Evolutionary conservation across 2,113 vertebrate genomes (phyloP), one percentile per base, ranked within the genome.

Genomic region (Dolichotis patagonum): DNA sequence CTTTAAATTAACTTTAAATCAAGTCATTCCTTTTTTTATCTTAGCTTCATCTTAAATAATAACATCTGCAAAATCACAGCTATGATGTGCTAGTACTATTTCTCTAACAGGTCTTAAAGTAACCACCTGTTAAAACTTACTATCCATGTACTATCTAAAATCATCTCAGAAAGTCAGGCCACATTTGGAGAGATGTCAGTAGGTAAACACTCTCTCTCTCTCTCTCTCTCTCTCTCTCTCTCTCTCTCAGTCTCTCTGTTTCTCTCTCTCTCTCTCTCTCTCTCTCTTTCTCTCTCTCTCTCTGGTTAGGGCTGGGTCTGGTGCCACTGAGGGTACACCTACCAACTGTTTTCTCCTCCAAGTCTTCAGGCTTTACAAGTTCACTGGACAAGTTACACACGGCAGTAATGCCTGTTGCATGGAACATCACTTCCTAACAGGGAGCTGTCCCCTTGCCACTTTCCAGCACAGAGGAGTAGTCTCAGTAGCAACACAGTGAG

Each of bases 91-190:
- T 73, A 24, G 52, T n/a, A 62, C n/a, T 41, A n/a, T 84, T 63
- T 93, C 85, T 81, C 93, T 95, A 96, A 87, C 41, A 93, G 54
- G 43, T 80, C 95, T 95, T 93, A 89, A 95, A 86, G 94, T 85
- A 93, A 13, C 49, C 86, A 85, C 91, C 90, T 92, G 93, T 85
- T 77, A 88, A 82, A 78, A 92, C 32, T 67, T 38, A 30, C 75
- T 96, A 54, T 38, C 84, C 7, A 71, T 6, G 13, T n/a, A 28
- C 30, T 80, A 32, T 58, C 56, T 62, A 91, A 88, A 78, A 86
- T 38, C 26, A n/a, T 54, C 65, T 30, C 32, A 28, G 1, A 22
- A 0, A 41, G 22, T 0, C 0, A 13, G 78, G 58, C 56, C 32
- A 13, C 9, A 22, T 26, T 56, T 87, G 73, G 12, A 71, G 83